Conservation (phyloP, 1,140 invertebrate species). For the Drosophila saltans region DNA sequence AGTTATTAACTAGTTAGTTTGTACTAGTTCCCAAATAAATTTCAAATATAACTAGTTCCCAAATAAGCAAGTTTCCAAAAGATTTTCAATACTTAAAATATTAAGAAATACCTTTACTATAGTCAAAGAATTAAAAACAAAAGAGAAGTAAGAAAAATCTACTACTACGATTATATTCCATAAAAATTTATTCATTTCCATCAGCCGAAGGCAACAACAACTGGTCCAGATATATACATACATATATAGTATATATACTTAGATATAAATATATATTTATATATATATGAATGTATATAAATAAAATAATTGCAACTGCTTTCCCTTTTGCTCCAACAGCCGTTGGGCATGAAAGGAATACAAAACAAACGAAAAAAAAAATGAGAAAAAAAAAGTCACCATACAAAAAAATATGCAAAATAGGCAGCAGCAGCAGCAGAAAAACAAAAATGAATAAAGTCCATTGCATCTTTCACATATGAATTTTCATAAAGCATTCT, state of each 20-base stretch:
- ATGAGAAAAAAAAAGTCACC: constrained; percentile 39
- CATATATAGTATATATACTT: neutral
- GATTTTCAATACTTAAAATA: too few species aligned
- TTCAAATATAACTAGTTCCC: too few species aligned
- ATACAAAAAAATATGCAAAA: constrained; percentile 60
- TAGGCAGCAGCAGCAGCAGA: constrained; percentile 43
- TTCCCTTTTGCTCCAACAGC: constrained; percentile 48
- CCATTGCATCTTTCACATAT: constrained; percentile 49
- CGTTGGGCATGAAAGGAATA: constrained; percentile 17
- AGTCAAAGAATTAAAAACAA: neutral
- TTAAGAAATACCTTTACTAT: too few species aligned
- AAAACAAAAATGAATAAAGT: constrained; percentile 38
- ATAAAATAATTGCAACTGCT: constrained; percentile 62
- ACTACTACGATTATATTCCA: neutral
- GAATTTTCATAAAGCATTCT: constrained; percentile 39
- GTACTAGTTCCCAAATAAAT: too few species aligned
- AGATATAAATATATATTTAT: neutral
- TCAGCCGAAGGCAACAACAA: neutral
- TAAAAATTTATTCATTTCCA: neutral
- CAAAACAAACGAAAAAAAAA: neutral
- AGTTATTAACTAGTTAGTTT: too few species aligned
- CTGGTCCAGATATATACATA: neutral
- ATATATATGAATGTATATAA: constrained; percentile 32
- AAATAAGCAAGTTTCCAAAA: too few species aligned
- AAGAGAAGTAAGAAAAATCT: neutral